Percentiles rank a stretch among this genome's conserved stretches.
Evolutionary conservation across 1,140 invertebrate genomes (phyloP).

Genomic region (roundworm (Caenorhabditis elegans)): DNA sequence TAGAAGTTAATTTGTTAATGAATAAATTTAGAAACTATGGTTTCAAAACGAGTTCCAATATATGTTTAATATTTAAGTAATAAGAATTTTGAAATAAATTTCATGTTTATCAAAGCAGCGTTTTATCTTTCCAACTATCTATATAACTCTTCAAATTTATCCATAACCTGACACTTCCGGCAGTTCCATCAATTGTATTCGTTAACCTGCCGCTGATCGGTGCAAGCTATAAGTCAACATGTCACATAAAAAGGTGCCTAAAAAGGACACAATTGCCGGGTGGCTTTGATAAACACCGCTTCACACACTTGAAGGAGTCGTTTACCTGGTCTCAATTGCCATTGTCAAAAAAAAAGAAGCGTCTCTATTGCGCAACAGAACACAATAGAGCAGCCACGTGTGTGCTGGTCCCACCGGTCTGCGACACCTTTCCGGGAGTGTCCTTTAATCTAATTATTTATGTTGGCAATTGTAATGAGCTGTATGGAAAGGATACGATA

Average conservation of each 20-base stretch:
- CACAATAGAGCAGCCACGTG: neutral
- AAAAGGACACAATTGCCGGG: neutral
- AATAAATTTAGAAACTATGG: too few relatives aligned
- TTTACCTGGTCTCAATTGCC: constrained; percentile 30
- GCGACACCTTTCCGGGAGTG: neutral
- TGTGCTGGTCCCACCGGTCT: too few relatives aligned
- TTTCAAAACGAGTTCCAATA: too few relatives aligned
- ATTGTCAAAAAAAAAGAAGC: neutral
- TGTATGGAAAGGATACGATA: neutral
- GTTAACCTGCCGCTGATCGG: neutral
- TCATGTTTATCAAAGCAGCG: too few relatives aligned
- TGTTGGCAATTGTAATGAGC: neutral
- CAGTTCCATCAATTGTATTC: neutral
- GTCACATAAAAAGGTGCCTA: neutral
- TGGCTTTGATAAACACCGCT: constrained; percentile 7
- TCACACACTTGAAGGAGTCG: constrained; percentile 12
- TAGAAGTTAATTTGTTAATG: too few relatives aligned
- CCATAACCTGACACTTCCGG: neutral
- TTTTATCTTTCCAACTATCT: too few relatives aligned
- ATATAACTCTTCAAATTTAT: neutral
- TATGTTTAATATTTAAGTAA: too few relatives aligned
- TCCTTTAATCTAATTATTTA: constrained; percentile 12
- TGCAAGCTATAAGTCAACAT: constrained; percentile 13
- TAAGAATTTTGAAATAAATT: too few relatives aligned
- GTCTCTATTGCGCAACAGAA: constrained; percentile 1